A percentile compares a stretch with the other conserved stretches of the same genome.
Evolutionary conservation across 1,140 invertebrate species (phyloP).

Genomic region (Brachionus calyciflorus): DNA sequence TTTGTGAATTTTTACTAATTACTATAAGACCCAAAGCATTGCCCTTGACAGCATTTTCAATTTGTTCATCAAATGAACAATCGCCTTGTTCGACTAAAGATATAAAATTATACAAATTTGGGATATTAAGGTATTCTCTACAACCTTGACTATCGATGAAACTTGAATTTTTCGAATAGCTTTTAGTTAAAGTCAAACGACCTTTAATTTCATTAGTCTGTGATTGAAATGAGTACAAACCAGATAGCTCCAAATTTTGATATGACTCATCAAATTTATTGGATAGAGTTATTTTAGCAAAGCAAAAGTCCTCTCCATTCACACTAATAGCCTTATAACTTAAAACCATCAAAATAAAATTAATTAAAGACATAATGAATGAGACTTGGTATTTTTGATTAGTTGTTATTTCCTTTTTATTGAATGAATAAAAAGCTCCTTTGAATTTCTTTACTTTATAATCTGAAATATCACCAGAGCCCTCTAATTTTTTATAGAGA

Average conservation of each 20-base stretch:
- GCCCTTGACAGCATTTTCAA: neutral
- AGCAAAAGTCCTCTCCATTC: conserved; percentile 12
- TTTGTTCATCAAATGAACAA: conserved; percentile 6
- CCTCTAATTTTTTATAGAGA: no score
- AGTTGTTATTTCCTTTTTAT: no score
- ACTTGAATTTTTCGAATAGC: neutral
- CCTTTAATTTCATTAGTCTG: neutral
- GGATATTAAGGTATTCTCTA: neutral
- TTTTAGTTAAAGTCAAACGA: neutral
- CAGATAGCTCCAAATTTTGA: neutral
- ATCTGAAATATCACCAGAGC: no score
- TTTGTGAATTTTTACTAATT: conserved; percentile 33
- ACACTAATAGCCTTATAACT: no score
- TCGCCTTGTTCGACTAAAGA: conserved; percentile 8
- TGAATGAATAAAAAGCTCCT: no score
- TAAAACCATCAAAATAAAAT: no score
- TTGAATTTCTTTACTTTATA: no score
- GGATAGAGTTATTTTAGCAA: neutral
- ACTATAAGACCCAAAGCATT: neutral
- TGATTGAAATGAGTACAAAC: neutral
- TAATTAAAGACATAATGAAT: no score
- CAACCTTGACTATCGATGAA: neutral
- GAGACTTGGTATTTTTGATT: no score
- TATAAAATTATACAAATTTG: neutral
- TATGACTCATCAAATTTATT: conserved; percentile 10